phyloP scores from a whole-genome alignment of 1,140 invertebrate genomes.

The Panagrolaimus sp. region DNA sequence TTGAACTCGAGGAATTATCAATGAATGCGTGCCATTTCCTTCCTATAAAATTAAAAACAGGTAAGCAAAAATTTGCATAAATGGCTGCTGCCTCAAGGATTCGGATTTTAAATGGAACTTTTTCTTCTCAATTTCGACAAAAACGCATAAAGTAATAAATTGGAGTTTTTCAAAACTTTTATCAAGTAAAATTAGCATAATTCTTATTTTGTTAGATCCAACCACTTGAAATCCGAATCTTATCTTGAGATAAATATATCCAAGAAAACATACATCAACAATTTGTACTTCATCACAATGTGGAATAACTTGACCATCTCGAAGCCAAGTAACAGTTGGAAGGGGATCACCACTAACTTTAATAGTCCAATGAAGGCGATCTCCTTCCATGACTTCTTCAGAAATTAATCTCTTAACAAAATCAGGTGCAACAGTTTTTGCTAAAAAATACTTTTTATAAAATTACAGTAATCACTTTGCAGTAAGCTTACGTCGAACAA shows the following conservation, averaged over 20 bases:
- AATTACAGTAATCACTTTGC: no score
- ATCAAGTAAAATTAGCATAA: no score
- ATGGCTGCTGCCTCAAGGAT: no score
- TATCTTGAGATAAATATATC: neutral
- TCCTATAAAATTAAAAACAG: no score
- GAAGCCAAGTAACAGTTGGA: conserved; percentile 63
- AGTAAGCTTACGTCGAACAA: conserved; percentile 55
- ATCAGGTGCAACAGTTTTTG: conserved; percentile 61
- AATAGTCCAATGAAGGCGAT: conserved; percentile 61
- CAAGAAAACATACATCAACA: conserved; percentile 38
- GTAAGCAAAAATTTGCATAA: no score
- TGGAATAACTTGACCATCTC: conserved; percentile 62
- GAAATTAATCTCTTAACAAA: conserved; percentile 61
- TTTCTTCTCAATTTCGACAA: no score
- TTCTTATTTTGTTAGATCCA: no score
- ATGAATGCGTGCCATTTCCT: conserved; percentile 45
- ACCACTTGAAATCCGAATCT: no score
- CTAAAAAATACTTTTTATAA: no score
- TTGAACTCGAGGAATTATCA: conserved; percentile 47
- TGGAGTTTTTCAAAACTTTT: no score
- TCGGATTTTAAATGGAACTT: no score
- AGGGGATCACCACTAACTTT: conserved; percentile 62
- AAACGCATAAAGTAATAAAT: no score
- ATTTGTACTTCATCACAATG: conserved; percentile 61
- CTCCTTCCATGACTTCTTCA: conserved; percentile 60